Evolutionary conservation across 2,888 invertebrate genomes (phyloP).

Genomic region (Neoascia interrupta): DNA sequence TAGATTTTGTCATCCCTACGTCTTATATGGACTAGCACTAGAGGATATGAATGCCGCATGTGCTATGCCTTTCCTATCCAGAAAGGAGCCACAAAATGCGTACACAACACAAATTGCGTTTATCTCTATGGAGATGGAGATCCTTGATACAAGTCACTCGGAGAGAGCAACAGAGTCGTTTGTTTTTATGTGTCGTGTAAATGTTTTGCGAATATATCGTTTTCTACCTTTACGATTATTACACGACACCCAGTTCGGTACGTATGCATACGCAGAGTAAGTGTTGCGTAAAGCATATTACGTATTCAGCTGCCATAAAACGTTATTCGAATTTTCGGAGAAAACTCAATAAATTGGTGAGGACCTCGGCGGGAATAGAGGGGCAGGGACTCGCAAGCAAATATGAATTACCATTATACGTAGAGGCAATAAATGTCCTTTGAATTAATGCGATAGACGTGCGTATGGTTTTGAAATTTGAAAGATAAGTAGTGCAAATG

Average conservation of each 20-base stretch:
- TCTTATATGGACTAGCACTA: not conserved
- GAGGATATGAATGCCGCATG: not conserved
- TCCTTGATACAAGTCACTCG: conserved; percentile 27
- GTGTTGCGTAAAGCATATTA: conserved; percentile 23
- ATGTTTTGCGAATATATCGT: conserved; percentile 63
- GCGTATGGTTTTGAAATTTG: conserved; percentile 26
- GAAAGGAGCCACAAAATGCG: conserved; percentile 13
- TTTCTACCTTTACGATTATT: conserved; percentile 59
- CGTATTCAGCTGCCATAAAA: conserved; percentile 61
- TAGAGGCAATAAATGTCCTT: conserved; percentile 39
- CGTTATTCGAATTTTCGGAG: conserved; percentile 62
- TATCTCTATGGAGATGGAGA: conserved; percentile 25
- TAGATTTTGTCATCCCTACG: conserved; percentile 52
- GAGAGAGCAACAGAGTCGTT: conserved; percentile 62
- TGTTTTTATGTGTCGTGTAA: conserved; percentile 66
- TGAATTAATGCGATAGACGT: conserved; percentile 54
- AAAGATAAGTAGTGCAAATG: conserved; percentile 27
- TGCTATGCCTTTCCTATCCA: not conserved
- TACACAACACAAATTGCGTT: conserved; percentile 18
- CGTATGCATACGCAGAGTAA: not conserved
- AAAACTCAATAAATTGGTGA: conserved; percentile 53
- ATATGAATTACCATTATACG: conserved; percentile 48
- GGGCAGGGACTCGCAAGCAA: not conserved
- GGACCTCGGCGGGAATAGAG: not conserved
- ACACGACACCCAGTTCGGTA: conserved; percentile 41